A percentile compares a stretch with the other conserved stretches of the same genome.
These are phyloP conservation scores for Sylvilagus floridanus DNA, from an alignment of 2,797 vertebrate genomes.

Conservation along the genomic window DNA sequence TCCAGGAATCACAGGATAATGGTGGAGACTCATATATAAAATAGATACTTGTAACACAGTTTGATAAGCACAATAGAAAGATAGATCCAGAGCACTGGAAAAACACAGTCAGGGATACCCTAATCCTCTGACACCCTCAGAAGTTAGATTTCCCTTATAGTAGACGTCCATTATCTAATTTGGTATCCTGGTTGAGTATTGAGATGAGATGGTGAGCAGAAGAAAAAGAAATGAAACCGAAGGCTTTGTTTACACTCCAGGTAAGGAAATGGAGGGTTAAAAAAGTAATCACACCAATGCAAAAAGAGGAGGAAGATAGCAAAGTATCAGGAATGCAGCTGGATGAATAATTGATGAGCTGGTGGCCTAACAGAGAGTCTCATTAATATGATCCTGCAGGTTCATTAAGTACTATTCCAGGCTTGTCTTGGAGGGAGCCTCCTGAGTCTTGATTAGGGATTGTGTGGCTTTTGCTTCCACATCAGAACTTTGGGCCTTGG, in stretches of 20 bases:
- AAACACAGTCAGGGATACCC: not conserved
- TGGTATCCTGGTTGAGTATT: not conserved
- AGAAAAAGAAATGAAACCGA: conserved; percentile 50
- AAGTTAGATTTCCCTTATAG: not conserved
- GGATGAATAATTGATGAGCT: conserved; percentile 92
- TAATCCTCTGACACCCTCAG: not conserved
- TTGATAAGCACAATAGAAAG: not conserved
- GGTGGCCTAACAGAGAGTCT: conserved; percentile 87
- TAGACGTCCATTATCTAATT: not conserved
- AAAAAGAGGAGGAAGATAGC: conserved; percentile 86
- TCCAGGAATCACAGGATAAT: not conserved
- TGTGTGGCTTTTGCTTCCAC: conserved; percentile 85
- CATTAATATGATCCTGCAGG: conserved; percentile 91
- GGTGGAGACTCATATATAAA: not conserved
- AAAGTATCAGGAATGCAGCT: conserved; percentile 86
- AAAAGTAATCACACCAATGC: conserved; percentile 83
- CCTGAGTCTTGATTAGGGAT: conserved; percentile 89
- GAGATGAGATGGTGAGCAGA: conserved; percentile 51
- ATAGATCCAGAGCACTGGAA: not conserved
- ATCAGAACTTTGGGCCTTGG: conserved; percentile 86
- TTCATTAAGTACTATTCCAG: conserved; percentile 90
- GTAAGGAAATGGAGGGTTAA: conserved; percentile 82
- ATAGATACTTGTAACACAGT: not conserved
- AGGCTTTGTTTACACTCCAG: conserved; percentile 76
- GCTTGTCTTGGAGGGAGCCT: conserved; percentile 87